A percentile compares a stretch with the other conserved stretches of the same genome.
Conservation (phyloP, 2,888 invertebrate genomes). For the Cephonodes hylas region DNA sequence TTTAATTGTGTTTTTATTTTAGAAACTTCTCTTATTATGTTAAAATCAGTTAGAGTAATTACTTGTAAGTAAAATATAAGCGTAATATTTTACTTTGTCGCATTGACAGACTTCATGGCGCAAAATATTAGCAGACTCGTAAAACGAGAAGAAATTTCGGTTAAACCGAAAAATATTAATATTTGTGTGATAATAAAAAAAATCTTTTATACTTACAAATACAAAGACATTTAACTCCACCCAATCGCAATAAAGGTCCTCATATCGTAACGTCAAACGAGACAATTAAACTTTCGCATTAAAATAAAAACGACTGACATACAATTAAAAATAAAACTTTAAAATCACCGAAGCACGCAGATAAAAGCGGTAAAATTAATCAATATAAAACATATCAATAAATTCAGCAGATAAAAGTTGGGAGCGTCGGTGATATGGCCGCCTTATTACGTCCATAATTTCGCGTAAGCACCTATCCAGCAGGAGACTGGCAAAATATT, state of each 20-base stretch:
- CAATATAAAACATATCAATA: neutral
- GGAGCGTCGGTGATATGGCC: neutral
- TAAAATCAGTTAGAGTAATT: no score
- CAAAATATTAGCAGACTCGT: no score
- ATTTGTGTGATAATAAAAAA: no score
- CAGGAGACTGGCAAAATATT: slow-evolving; percentile 14
- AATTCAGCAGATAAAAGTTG: slow-evolving; percentile 3
- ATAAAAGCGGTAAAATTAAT: neutral
- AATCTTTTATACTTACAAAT: no score
- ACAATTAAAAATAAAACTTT: neutral
- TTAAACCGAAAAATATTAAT: no score
- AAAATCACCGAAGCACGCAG: neutral
- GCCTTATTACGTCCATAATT: slow-evolving; percentile 15
- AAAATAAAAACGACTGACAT: neutral
- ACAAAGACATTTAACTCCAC: no score
- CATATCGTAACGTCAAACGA: no score
- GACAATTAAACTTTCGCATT: no score
- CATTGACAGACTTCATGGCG: no score
- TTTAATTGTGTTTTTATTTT: neutral
- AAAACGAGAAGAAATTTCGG: no score
- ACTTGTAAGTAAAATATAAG: no score
- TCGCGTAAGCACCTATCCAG: slow-evolving; percentile 13
- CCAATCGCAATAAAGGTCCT: no score
- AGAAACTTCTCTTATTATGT: neutral
- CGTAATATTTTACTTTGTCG: neutral